Conservation (phyloP, 30 jellyfish, hydroid and myxozoan genomes). For the Aurelia aurita complex sp. Pacific region DNA sequence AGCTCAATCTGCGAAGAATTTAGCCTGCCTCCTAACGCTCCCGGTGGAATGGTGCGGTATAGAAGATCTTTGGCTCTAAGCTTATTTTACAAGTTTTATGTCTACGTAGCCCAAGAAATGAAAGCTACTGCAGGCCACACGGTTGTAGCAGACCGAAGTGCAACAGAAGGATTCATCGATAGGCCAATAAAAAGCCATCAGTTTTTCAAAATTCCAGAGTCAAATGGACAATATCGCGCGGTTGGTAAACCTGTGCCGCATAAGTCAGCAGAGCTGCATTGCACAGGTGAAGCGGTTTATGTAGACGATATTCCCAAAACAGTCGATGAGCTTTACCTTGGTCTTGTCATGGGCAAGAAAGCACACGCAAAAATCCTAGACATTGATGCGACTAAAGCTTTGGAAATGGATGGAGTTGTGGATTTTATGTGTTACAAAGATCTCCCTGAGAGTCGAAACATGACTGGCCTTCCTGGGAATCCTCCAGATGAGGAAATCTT, state of each 20-base stretch:
- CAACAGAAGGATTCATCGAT: not conserved
- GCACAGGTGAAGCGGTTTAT: slow-evolving; percentile 49
- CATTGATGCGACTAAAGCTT: slow-evolving; percentile 29
- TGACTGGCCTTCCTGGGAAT: not conserved
- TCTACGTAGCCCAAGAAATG: slow-evolving; percentile 11
- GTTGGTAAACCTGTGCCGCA: slow-evolving; percentile 36
- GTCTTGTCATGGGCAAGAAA: slow-evolving; percentile 18
- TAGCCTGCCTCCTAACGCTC: slow-evolving; percentile 26
- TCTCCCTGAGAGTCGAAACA: slow-evolving; percentile 11
- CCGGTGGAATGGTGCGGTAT: slow-evolving; percentile 58
- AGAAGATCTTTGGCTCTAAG: slow-evolving; percentile 34
- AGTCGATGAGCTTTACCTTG: slow-evolving; percentile 24
- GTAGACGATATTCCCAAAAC: slow-evolving; percentile 37
- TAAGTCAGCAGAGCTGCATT: slow-evolving; percentile 22
- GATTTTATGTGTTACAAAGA: slow-evolving; percentile 34
- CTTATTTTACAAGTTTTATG: slow-evolving; percentile 28
- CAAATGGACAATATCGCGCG: not conserved
- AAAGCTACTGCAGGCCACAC: not conserved
- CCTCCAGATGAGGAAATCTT: slow-evolving; percentile 28
- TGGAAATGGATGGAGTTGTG: slow-evolving; percentile 32
- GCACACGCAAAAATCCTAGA: slow-evolving; percentile 33
- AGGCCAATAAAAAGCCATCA: slow-evolving; percentile 33
- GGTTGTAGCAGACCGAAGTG: not conserved
- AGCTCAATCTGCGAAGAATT: slow-evolving; percentile 26
- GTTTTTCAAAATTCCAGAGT: slow-evolving; percentile 4